A percentile compares a stretch with the other conserved stretches of the same genome.
Conservation (phyloP, 2,888 invertebrate species). For the Heliconius hortense region DNA sequence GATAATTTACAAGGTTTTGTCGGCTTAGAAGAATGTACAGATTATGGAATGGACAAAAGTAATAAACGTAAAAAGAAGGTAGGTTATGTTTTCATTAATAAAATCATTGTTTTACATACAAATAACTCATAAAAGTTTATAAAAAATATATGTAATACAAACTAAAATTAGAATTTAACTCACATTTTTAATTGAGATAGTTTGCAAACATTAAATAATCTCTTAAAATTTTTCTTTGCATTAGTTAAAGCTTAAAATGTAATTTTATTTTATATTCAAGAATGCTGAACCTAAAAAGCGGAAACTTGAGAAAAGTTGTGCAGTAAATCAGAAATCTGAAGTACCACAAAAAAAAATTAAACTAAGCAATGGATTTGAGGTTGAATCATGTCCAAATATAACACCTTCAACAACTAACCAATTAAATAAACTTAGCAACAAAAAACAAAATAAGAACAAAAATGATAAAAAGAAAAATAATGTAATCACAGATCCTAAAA, state of each 20-base stretch:
- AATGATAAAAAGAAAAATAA: constrained; percentile 28
- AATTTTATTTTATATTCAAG: constrained; percentile 45
- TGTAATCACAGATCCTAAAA: constrained; percentile 17
- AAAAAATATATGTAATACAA: not conserved
- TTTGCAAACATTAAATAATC: not conserved
- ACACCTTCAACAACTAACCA: constrained; percentile 61
- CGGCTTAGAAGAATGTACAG: constrained; percentile 89
- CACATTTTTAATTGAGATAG: not conserved
- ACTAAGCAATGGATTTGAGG: constrained; percentile 67
- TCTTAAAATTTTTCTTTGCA: no score
- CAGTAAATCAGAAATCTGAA: constrained; percentile 48
- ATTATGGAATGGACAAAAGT: constrained; percentile 83
- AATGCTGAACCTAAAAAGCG: constrained; percentile 48
- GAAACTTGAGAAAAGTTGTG: constrained; percentile 38
- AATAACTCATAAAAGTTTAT: not conserved
- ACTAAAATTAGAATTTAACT: not conserved
- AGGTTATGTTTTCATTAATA: constrained; percentile 38
- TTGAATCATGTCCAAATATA: constrained; percentile 57
- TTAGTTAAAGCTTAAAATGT: no score
- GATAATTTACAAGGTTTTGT: constrained; percentile 85
- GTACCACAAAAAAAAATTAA: constrained; percentile 57
- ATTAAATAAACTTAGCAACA: constrained; percentile 34
- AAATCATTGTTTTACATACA: not conserved
- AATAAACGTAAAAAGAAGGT: constrained; percentile 66
- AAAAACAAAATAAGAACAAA: constrained; percentile 33